Conservation (phyloP, 2,888 invertebrate species). For the Lasioglossum oenotherae region DNA sequence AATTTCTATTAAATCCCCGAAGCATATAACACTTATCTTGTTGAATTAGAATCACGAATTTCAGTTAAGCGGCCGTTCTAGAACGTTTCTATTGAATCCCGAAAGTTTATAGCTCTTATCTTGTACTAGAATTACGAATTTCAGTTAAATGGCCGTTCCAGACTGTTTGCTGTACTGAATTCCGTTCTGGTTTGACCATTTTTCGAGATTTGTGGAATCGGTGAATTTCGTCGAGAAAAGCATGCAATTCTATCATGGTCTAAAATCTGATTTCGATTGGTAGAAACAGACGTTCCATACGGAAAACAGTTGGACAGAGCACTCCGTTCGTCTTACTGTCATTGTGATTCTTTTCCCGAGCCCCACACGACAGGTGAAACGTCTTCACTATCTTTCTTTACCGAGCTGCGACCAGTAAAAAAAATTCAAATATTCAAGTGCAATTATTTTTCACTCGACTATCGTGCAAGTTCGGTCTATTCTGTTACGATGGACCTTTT, state of each 20-base stretch:
- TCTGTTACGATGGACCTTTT: not conserved
- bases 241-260: not conserved
- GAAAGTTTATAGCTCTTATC: no score
- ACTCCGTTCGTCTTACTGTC: not conserved
- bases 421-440: not conserved
- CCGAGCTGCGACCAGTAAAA: not conserved
- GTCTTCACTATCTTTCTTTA: not conserved
- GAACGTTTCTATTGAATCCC: no score
- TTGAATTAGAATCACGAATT: no score
- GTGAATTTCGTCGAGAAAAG: not conserved
- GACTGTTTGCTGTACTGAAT: not conserved
- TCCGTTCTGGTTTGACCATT: not conserved
- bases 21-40: no score
- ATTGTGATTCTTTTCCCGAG: not conserved
- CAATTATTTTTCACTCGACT: not conserved
- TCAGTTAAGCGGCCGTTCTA: no score
- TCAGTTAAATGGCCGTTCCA: no score
- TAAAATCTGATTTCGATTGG: not conserved
- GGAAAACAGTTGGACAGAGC: not conserved
- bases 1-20: no score
- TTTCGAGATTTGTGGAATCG: not conserved
- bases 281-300: not conserved
- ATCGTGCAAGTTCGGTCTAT: not conserved
- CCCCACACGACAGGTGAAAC: not conserved
- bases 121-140: no score